A percentile compares a stretch with the other conserved stretches of the same genome.
phyloP scores from a whole-genome alignment of 2,113 vertebrate genomes.

The Pan paniscus region DNA sequence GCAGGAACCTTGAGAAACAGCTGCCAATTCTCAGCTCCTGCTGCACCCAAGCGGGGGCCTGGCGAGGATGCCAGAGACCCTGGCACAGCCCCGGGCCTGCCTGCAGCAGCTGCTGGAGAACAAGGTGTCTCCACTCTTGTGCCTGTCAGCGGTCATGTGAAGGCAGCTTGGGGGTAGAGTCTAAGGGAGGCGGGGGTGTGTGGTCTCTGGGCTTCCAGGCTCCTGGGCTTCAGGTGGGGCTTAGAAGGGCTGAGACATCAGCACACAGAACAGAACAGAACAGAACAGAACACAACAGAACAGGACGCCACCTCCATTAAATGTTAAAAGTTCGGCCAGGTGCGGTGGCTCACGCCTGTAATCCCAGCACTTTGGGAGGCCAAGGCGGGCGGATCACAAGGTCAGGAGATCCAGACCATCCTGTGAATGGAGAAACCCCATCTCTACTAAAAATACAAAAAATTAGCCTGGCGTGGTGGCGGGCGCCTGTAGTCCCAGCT shows the following conservation, averaged over 20 bases:
- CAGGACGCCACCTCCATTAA: fast-evolving
- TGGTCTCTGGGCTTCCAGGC: background rate
- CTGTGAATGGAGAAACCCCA: too few relatives aligned
- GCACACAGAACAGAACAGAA: background rate
- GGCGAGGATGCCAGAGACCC: fast-evolving
- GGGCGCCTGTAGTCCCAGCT: too few relatives aligned
- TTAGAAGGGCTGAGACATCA: background rate
- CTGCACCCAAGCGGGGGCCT: background rate
- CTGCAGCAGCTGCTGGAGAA: background rate
- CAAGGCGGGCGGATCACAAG: too few relatives aligned
- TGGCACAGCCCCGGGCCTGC: background rate
- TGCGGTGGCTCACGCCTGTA: too few relatives aligned
- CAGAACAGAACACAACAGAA: background rate
- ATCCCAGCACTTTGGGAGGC: too few relatives aligned
- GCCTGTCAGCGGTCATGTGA: fast-evolving
- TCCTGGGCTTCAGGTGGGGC: background rate
- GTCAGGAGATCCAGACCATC: too few relatives aligned
- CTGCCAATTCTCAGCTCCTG: too few relatives aligned
- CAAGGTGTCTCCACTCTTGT: fast-evolving
- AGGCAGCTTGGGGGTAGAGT: fast-evolving
- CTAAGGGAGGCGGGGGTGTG: fast-evolving
- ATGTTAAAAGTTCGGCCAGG: background rate
- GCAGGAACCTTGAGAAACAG: fast-evolving
- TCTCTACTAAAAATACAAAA: too few relatives aligned
- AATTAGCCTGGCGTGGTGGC: too few relatives aligned